Base-by-base conservation (phyloP, 2,888 invertebrate genomes). In the Dryomyza anilis region DNA sequence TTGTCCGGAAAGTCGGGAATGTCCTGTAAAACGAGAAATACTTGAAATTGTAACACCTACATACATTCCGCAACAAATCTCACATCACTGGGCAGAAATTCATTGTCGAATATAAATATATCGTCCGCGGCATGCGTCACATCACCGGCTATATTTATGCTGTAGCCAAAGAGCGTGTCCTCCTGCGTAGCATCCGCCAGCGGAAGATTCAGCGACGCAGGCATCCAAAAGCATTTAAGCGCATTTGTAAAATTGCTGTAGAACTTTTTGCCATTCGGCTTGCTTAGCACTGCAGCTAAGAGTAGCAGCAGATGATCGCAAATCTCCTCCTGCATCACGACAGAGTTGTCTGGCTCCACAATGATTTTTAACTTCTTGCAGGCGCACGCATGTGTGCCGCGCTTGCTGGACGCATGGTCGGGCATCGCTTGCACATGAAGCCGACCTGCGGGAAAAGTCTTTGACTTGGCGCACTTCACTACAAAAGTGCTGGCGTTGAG, bases 241-340 rank as follows among this genome's bases (percentile, higher is more conserved):
- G 76, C 73, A 29, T 74, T 78, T 5, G 76, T 74, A 53, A 82
- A 82, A 39, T 76, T 77, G 4, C 76, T 75, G 64, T 79, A 82
- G 1, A 77, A 65, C 0, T 72, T 69, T 53, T 78, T 77, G 12
- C 75, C 73, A 3, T 75, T 71, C 0, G 75, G 71, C 2, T 74
- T 76, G 60, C 78, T 81, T 0, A 83, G 69, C 19, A 83, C 74
- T 1, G 77, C 83, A 0, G 81, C 80, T 2, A 83, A 64, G 6
- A 83, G 73, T 3, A 83, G 68, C 45, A 82, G 60, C 64, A 82
- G 65, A 72, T 83, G 83, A 67, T 83, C 82, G 68, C 83, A 83
- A n/a, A 81, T 76, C 66, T 81, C 81, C 39, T 81, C 80, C 67
- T 81, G 78, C 73, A 82, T 73, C 1, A 78, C 75, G 4, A 81